Conservation (phyloP, 2,113 vertebrate genomes). For the Saguinus imperator region DNA sequence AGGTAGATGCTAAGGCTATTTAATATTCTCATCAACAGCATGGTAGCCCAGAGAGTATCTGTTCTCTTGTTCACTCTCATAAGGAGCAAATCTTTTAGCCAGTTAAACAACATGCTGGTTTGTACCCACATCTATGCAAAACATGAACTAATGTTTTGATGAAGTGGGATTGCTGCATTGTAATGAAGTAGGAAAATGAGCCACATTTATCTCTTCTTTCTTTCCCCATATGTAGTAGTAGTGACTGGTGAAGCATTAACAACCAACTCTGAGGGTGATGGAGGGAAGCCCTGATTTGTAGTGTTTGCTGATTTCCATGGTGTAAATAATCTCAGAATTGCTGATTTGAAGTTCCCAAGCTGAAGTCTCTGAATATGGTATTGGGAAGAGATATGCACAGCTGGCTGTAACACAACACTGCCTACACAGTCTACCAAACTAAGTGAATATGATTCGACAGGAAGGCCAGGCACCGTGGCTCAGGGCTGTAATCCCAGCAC, state of each 20-base stretch:
- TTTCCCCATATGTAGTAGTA: no score
- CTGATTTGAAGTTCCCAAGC: not conserved
- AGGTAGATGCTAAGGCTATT: not conserved
- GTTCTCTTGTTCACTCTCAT: conserved; percentile 23
- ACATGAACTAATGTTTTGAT: not conserved
- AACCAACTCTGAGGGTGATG: not conserved
- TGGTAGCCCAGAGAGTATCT: not conserved
- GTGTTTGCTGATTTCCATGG: not conserved
- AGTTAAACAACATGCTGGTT: conserved; percentile 3
- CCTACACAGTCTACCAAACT: not conserved
- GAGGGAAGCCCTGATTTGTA: not conserved
- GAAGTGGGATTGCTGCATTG: not conserved
- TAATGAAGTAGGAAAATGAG: not conserved
- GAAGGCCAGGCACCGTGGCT: no score
- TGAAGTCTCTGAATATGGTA: not conserved
- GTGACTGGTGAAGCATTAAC: not conserved
- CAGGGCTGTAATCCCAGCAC: no score
- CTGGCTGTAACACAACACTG: not conserved
- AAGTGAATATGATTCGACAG: not conserved
- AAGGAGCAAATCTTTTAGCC: conserved; percentile 3
- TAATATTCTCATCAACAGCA: not conserved
- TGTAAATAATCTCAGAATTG: not conserved
- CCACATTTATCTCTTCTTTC: not conserved
- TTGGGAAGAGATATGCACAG: not conserved
- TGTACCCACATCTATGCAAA: not conserved